Base-by-base conservation (phyloP, 2,113 vertebrate species). In the Coptodon rendalli region DNA sequence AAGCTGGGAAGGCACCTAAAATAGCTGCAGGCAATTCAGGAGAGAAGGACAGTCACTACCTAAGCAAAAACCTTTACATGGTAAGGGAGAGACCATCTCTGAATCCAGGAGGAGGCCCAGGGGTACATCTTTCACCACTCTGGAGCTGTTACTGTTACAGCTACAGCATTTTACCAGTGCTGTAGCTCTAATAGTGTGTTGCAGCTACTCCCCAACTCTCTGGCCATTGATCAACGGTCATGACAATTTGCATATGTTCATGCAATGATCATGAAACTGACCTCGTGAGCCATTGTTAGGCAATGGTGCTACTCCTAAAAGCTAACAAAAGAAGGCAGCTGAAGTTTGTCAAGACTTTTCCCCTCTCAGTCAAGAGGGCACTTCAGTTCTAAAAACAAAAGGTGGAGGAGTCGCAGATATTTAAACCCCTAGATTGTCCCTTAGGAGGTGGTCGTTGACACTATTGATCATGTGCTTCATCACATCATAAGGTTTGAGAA, bases 201-300 rank as follows among this genome's bases (percentile, higher is more conserved):
- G 31, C 61, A 36, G 31, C 61, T 66, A 66, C 0, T 66, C 1
- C 31, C 0, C 31, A 66, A 36, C 17, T 66, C 61, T 36, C 61
- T 36, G 61, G 61, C 61, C 61, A 36, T n/a, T 66, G 36, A 66
- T 66, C 61, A 66, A 2, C 0, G 4, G 31, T 1, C 17, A n/a
- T 66, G 61, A 66, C 61, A n/a, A 36, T 66, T 66, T 66, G 17
- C 31, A 66, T 66, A 66, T 66, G 29, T 34, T 61, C 27, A 59
- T 59, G 27, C 16, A 63, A 34, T 63, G 59, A 63, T 63, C 31
- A 66, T 66, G 31, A n/a, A 0, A 66, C 61, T 36, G 61, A 66
- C 31, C 61, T 66, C 31, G 4, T 66, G 9, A 36, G 31, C 61
- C 1, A n/a, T 36, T 66, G 31, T n/a, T 5, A 36, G 61, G 0